Base-by-base conservation (phyloP, 1,140 invertebrate species). In the Drosophila navojoa region DNA sequence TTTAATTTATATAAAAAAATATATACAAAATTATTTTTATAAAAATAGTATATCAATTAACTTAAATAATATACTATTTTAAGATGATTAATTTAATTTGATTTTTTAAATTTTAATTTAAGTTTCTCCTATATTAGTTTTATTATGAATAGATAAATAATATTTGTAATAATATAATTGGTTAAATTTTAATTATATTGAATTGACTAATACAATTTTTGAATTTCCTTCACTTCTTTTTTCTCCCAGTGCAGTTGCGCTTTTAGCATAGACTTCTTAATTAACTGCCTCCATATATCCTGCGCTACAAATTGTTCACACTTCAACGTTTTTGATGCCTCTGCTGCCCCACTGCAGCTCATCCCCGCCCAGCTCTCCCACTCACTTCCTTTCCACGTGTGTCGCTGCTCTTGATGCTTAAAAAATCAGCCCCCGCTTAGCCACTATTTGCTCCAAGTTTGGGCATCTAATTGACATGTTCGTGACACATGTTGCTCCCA, bases 391-490 rank as follows among this genome's bases (percentile, higher is more conserved):
- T 44, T 59, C 75, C 71, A 78, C 82, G 76, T 79, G 71, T 53
- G 32, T 54, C 15, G 60, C 40, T 35, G 60, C 40, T 35, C 15
- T 53, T 27, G 15, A 13, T 42, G 7, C 42, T 54, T 38, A 69
- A 76, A 77, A 85, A 75, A 71, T 52, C 29, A 50, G 57, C 53
- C 60, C 67, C 61, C 45, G 35, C 45, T 49, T 10, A 35, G 52
- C 53, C 35, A 63, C 9, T 22, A 38, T 66, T 58, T 35, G 15
- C 27, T 69, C 71, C 49, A 63, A 57, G 35, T 77, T 87, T 72
- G 77, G 73, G 84, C 84, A 80, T 78, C 79, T 89, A 89, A 89
- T 89, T 89, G 84, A 89, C 84, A 89, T 90, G 84, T 89, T 89
- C 87, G 77, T 89, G 84, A 89, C 84, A 89, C 77, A 89, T 89